phyloP scores from a whole-genome alignment of 2,888 invertebrate genomes.

The Diaprepes abbreviatus region DNA sequence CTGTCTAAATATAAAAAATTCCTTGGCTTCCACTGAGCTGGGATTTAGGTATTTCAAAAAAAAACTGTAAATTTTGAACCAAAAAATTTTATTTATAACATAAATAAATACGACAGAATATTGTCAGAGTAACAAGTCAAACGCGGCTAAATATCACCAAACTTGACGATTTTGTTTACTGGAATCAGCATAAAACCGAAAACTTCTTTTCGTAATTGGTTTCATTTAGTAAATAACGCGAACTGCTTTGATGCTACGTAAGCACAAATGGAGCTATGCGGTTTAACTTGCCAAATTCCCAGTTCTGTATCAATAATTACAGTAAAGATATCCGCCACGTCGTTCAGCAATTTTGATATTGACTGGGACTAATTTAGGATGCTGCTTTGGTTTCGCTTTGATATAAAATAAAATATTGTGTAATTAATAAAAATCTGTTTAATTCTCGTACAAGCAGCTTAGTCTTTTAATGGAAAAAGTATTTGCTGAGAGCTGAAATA shows the following conservation, averaged over 20 bases:
- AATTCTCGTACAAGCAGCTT: too few relatives aligned
- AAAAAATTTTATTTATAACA: not conserved
- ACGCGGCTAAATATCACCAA: constrained; percentile 2
- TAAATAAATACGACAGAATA: not conserved
- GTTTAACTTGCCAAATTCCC: constrained; percentile 29
- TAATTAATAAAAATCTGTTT: too few relatives aligned
- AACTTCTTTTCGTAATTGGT: constrained; percentile 4
- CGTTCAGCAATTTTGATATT: too few relatives aligned
- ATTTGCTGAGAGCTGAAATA: too few relatives aligned
- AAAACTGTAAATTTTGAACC: too few relatives aligned
- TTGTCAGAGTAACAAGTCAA: not conserved
- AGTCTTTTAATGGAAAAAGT: too few relatives aligned
- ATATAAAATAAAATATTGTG: too few relatives aligned
- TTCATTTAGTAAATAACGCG: constrained; percentile 6
- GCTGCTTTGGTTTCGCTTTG: too few relatives aligned
- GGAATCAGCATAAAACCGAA: constrained; percentile 11
- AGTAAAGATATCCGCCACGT: not conserved
- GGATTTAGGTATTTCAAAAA: too few relatives aligned
- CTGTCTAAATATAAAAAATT: too few relatives aligned
- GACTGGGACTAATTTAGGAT: too few relatives aligned
- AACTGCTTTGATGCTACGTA: constrained; percentile 5
- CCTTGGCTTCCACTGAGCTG: too few relatives aligned
- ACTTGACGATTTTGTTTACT: constrained; percentile 14
- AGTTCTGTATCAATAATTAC: constrained; percentile 35
- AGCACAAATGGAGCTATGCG: constrained; percentile 17